Evolutionary conservation across 2,888 invertebrate species (phyloP).

Genomic region (Colletes collaris): DNA sequence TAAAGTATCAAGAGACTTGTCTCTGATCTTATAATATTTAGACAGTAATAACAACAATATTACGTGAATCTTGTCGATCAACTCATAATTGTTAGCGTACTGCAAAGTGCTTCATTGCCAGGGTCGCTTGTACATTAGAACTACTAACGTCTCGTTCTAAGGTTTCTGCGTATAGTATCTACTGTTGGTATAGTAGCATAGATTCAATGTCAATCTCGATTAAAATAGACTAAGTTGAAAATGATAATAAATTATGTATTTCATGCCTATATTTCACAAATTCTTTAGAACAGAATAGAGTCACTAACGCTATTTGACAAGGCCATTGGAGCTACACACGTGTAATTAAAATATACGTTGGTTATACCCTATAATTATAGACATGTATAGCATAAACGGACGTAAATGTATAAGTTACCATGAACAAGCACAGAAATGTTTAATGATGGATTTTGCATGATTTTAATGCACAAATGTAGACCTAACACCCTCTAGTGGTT

Average conservation of each 20-base stretch:
- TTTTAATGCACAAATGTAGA: slow-evolving; percentile 19
- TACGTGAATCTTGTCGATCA: slow-evolving; percentile 3
- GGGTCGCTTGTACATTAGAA: slow-evolving; percentile 48
- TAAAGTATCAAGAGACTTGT: not conserved
- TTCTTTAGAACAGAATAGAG: slow-evolving; percentile 6
- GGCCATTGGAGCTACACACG: not conserved
- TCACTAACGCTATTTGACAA: not conserved
- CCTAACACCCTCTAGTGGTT: slow-evolving; percentile 49
- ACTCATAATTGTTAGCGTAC: slow-evolving; percentile 9
- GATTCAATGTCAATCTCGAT: slow-evolving; percentile 23
- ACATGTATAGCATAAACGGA: not conserved
- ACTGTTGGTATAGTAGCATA: slow-evolving; percentile 42
- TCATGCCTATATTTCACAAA: slow-evolving; percentile 5
- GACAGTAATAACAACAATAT: not conserved
- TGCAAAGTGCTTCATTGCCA: slow-evolving; percentile 66
- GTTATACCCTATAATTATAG: not conserved
- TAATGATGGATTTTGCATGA: not conserved
- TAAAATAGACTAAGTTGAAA: slow-evolving; percentile 26
- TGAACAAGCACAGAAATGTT: not conserved
- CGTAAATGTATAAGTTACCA: not conserved
- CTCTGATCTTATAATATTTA: not conserved
- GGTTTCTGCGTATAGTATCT: slow-evolving; percentile 47
- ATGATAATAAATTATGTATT: slow-evolving; percentile 17
- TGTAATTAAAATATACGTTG: not conserved
- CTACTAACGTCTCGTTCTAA: slow-evolving; percentile 35